phyloP scores from a whole-genome alignment of 2,888 invertebrate genomes.

The Anthoptus insignis region DNA sequence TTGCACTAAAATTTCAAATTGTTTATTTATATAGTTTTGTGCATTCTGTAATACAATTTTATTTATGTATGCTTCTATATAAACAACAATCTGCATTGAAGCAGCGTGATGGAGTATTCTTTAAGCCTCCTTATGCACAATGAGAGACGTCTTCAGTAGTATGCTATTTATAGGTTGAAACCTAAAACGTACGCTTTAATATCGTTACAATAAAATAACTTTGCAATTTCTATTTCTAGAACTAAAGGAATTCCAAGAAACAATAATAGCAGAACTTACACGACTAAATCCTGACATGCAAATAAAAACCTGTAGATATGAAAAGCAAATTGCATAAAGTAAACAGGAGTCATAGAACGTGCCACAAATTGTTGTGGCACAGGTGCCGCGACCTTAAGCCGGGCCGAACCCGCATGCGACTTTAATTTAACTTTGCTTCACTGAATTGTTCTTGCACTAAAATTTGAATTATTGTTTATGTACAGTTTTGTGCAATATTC shows the following conservation, averaged over 20 bases:
- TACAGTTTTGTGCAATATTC: neutral
- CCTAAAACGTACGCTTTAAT: too few relatives aligned
- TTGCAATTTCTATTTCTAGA: too few relatives aligned
- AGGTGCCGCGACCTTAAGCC: constrained; percentile 77
- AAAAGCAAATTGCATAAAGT: constrained; percentile 74
- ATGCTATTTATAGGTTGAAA: too few relatives aligned
- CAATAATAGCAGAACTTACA: neutral
- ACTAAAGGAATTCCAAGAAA: constrained; percentile 1
- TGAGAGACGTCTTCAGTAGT: too few relatives aligned
- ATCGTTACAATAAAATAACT: too few relatives aligned
- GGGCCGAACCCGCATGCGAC: constrained; percentile 77
- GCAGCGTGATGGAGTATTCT: too few relatives aligned
- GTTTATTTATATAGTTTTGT: constrained; percentile 37
- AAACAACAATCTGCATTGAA: too few relatives aligned
- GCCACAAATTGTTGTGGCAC: constrained; percentile 77
- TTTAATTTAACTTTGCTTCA: constrained; percentile 84
- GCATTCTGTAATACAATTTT: too few relatives aligned
- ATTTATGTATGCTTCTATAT: too few relatives aligned
- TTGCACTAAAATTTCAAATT: constrained; percentile 50
- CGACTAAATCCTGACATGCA: constrained; percentile 46
- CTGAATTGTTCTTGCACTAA: constrained; percentile 57
- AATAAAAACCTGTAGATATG: constrained; percentile 51
- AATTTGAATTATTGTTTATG: constrained; percentile 53
- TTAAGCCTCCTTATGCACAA: too few relatives aligned
- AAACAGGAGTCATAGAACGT: constrained; percentile 72